A percentile compares a stretch with the other conserved stretches of the same genome.
phyloP scores from a whole-genome alignment of 2,888 invertebrate species.

The Athalia rosae region DNA sequence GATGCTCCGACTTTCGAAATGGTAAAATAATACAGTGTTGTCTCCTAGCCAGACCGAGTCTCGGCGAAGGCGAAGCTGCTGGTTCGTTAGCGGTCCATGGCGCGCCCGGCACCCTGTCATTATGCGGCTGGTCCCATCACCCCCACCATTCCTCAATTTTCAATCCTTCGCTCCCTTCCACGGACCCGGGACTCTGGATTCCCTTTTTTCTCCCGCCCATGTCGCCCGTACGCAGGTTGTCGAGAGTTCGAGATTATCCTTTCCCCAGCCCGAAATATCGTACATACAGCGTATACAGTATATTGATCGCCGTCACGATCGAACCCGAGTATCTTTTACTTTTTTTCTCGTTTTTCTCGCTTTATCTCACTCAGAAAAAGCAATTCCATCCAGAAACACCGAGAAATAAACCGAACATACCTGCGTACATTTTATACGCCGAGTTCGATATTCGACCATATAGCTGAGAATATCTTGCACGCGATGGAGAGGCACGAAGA shows the following conservation, averaged over 20 bases:
- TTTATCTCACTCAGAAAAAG: no score
- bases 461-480: constrained; percentile 12
- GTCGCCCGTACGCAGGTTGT: constrained; percentile 20
- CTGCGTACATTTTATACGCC: no score
- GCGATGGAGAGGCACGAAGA: constrained; percentile 33
- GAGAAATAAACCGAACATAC: no score
- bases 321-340: background rate
- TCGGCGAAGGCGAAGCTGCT: constrained; percentile 51
- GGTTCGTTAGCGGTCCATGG: constrained; percentile 69
- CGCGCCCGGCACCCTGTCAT: constrained; percentile 69
- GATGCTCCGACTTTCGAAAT: constrained; percentile 65
- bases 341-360: no score
- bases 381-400: no score
- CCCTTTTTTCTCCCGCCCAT: constrained; percentile 26
- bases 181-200: constrained; percentile 17
- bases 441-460: no score
- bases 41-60: constrained; percentile 64
- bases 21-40: constrained; percentile 70
- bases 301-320: constrained; percentile 11
- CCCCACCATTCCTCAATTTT: constrained; percentile 66
- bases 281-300: background rate
- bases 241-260: background rate
- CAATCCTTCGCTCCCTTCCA: constrained; percentile 48
- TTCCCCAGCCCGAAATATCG: constrained; percentile 5
- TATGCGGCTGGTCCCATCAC: constrained; percentile 70